Evolutionary conservation across 1,140 invertebrate genomes (phyloP).

Genomic region (Triops longicaudatus): DNA sequence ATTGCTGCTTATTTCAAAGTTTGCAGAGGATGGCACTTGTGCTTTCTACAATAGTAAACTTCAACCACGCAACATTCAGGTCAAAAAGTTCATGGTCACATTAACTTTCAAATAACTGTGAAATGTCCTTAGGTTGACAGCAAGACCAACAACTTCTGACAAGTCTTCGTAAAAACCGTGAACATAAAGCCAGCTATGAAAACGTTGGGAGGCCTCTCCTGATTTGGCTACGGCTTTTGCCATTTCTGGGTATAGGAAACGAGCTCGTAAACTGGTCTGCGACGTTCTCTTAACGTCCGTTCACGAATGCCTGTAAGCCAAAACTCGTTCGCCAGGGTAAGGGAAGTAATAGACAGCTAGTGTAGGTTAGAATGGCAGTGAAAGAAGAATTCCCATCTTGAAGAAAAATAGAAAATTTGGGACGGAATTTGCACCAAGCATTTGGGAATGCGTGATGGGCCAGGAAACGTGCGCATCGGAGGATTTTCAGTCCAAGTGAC

Average conservation of each 20-base stretch:
- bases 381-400: neutral
- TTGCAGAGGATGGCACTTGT: neutral
- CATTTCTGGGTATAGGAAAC: slow-evolving; percentile 1
- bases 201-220: slow-evolving; percentile 5
- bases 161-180: neutral
- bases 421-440: neutral
- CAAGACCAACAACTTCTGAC: neutral
- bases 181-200: slow-evolving; percentile 4
- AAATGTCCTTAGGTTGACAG: neutral
- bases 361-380: neutral
- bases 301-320: neutral
- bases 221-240: neutral
- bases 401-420: neutral
- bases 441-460: neutral
- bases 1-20: too few relatives aligned
- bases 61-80: neutral
- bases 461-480: neutral
- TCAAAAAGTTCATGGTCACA: neutral
- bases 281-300: neutral
- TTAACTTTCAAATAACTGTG: neutral
- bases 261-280: neutral
- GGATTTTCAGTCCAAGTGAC: neutral
- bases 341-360: neutral
- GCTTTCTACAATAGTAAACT: neutral
- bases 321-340: neutral